phyloP scores from a whole-genome alignment of 2,113 vertebrate genomes.

The Cisticola juncidis region DNA sequence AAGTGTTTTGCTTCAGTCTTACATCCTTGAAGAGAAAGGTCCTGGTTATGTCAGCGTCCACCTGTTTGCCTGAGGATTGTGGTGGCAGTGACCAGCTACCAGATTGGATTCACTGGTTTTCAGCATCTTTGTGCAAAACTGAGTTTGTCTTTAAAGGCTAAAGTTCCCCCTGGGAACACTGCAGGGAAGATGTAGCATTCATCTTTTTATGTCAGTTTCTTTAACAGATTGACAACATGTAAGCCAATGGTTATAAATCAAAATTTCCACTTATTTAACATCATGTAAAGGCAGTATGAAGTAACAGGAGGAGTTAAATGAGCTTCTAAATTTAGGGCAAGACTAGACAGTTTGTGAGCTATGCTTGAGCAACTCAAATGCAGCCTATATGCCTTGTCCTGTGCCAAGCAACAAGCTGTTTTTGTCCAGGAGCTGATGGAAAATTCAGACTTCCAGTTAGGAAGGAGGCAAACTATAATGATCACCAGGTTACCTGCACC shows the following conservation, averaged over 20 bases:
- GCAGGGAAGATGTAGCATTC: background rate
- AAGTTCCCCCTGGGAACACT: background rate
- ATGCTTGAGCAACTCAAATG: background rate
- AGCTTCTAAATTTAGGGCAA: background rate
- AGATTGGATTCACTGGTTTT: background rate
- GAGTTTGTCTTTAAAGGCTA: background rate
- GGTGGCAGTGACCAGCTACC: background rate
- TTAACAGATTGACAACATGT: background rate
- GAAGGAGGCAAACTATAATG: background rate
- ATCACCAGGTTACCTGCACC: background rate
- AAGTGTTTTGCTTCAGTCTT: background rate
- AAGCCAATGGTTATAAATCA: background rate
- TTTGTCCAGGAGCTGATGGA: background rate
- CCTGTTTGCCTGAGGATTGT: background rate
- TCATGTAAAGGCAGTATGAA: background rate
- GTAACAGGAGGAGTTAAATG: background rate
- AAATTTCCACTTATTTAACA: background rate
- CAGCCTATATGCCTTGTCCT: background rate
- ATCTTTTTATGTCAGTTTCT: background rate
- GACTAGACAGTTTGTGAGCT: background rate
- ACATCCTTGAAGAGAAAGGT: background rate
- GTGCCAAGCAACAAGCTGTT: background rate
- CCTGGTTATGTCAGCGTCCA: background rate
- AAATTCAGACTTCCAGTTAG: background rate
- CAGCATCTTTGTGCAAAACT: background rate